Base-by-base conservation (phyloP, 2,113 vertebrate species). In the Myrmecobius fasciatus region DNA sequence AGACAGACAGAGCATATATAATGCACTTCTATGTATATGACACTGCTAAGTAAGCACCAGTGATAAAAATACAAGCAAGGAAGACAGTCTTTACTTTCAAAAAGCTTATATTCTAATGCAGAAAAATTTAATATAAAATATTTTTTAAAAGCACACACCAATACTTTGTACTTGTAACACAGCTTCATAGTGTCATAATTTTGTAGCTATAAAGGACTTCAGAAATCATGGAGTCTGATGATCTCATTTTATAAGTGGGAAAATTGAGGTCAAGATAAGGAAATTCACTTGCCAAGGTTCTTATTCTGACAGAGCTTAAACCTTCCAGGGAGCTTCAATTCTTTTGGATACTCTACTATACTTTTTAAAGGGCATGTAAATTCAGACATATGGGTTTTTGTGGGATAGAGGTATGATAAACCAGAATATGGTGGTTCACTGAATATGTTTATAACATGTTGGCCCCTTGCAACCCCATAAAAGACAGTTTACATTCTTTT, bases 341-440 rank as follows among this genome's bases (percentile, higher is more conserved):
- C 51, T 96, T 94, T 94, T 93, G 93, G 90, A 96, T 95, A 90
- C 36, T 43, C 43, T 96, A 52, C 90, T 56, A 24, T 46, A 43
- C 52, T 91, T 93, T 75, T 83, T 95, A 54, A 95, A 95, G 93
- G 89, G 92, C 43, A 31, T 91, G 90, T 51, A 96, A 91, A 91
- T 94, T 95, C 95, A 95, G 49, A 91, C 95, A 83, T 26, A 22
- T 12, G 26, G 54, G 43, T 83, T 25, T 96, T 89, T 96, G n/a
- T 88, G 83, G 92, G 93, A 43, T 92, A 97, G 94, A 96, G 75
- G 5, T 97, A 53, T 95, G 91, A 96, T 89, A 94, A 94, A 67
- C 2, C 31, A 95, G 89, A 92, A 93, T 20, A n/a, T 0, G 0
- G 46, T 89, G 47, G 48, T 75, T 43, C 67, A 75, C 5, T 43